Conservation (phyloP, 2,797 vertebrate genomes). For the Parauchenoglanis punctatus region DNA sequence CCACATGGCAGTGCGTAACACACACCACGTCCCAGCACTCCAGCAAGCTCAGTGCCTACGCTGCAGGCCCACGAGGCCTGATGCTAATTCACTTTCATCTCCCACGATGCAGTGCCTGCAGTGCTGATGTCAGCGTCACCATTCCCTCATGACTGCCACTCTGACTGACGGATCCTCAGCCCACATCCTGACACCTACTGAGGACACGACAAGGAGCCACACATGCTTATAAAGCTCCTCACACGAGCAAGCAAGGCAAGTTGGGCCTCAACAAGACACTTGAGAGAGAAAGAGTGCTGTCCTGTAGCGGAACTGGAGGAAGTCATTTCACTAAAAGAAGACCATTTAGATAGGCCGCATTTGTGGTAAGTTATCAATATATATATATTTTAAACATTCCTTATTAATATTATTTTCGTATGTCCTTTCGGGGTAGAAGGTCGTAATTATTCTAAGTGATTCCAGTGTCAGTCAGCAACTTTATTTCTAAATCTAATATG, state of each 20-base stretch:
- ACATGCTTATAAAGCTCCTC: constrained; percentile 63
- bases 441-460: not conserved
- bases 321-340: not conserved
- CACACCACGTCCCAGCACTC: constrained; percentile 24
- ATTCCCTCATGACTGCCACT: constrained; percentile 28
- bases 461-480: not conserved
- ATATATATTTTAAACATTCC: too few species aligned
- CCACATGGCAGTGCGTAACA: constrained; percentile 31
- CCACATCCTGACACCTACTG: constrained; percentile 65
- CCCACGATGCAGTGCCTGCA: constrained; percentile 65
- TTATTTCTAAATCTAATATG: not conserved
- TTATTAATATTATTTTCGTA: not conserved
- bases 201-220: constrained; percentile 52
- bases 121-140: constrained; percentile 71
- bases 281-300: constrained; percentile 49
- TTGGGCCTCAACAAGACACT: constrained; percentile 22
- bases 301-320: not conserved
- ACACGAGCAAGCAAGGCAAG: constrained; percentile 26
- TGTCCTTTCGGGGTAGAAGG: not conserved
- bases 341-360: constrained; percentile 22
- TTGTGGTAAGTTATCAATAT: constrained; percentile 26
- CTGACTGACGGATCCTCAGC: constrained; percentile 72
- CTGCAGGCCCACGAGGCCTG: constrained; percentile 57
- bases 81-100: constrained; percentile 69
- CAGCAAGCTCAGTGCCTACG: constrained; percentile 21